These are phyloP conservation scores for Premnoplex brunnescens DNA, from an alignment of 2,797 vertebrate genomes.

Conservation along the genomic window DNA sequence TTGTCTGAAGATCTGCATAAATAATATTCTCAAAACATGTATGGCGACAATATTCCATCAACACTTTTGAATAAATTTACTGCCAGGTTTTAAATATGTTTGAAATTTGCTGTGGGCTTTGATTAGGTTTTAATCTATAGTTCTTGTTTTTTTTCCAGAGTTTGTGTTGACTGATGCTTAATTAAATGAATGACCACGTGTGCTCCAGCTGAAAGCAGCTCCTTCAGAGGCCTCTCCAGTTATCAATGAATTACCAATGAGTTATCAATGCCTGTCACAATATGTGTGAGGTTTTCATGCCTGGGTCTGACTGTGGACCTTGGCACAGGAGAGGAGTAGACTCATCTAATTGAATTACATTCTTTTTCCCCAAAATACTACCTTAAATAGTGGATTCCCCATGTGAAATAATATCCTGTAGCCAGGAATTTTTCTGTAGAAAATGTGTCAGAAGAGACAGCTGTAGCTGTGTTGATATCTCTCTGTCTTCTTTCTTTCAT, in stretches of 20 bases:
- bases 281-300: neutral
- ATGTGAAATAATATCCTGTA: neutral
- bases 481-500: neutral
- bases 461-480: neutral
- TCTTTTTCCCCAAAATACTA: neutral
- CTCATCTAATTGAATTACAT: neutral
- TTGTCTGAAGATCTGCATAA: neutral
- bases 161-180: neutral
- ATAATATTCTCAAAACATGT: neutral
- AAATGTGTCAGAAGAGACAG: neutral
- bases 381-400: neutral
- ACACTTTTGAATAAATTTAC: neutral
- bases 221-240: neutral
- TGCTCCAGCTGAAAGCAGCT: neutral
- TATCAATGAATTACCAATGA: neutral
- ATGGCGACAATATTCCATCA: neutral
- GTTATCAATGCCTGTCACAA: neutral
- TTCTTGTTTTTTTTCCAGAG: neutral
- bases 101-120: neutral
- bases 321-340: neutral
- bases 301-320: neutral
- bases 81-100: neutral
- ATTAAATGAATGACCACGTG: neutral
- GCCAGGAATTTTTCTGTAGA: neutral
- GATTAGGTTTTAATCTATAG: neutral